Evolutionary conservation across 2,888 invertebrate genomes (phyloP).

Genomic region (Eristalinus aeneus): DNA sequence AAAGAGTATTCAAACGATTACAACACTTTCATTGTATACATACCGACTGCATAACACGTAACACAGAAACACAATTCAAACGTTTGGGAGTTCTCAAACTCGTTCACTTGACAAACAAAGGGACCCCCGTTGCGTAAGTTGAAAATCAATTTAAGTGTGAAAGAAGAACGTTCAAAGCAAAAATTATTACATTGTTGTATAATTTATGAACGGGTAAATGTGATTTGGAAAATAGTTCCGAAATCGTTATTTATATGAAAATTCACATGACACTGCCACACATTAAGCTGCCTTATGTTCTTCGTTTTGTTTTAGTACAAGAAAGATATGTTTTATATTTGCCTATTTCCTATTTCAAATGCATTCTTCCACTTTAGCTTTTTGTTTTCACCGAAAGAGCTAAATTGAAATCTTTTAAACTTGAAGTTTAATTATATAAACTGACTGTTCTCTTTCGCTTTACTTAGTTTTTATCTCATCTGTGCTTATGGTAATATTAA

Average conservation of each 20-base stretch:
- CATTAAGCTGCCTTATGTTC: background rate
- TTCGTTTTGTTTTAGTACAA: background rate
- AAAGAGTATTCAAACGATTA: conserved; percentile 31
- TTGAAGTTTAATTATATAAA: no score
- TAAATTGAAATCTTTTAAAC: no score
- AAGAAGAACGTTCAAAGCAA: background rate
- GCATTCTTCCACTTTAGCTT: no score
- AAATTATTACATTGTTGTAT: background rate
- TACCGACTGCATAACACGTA: conserved; percentile 15
- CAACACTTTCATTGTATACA: conserved; percentile 27
- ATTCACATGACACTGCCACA: background rate
- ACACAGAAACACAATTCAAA: conserved; percentile 34
- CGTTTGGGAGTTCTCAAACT: conserved; percentile 24
- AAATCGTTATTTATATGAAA: background rate
- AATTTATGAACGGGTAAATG: background rate
- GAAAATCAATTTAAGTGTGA: conserved; percentile 39
- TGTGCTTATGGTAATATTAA: no score
- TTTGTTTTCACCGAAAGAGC: no score
- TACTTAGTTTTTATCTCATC: no score
- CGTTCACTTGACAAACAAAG: conserved; percentile 22
- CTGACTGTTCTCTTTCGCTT: no score
- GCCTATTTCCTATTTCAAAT: no score
- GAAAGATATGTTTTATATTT: no score
- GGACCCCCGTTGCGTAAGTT: conserved; percentile 43
- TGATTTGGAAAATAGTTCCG: background rate